These are phyloP conservation scores for Semicossyphus pulcher DNA, from an alignment of 2,113 vertebrate species.

Conservation along the genomic window DNA sequence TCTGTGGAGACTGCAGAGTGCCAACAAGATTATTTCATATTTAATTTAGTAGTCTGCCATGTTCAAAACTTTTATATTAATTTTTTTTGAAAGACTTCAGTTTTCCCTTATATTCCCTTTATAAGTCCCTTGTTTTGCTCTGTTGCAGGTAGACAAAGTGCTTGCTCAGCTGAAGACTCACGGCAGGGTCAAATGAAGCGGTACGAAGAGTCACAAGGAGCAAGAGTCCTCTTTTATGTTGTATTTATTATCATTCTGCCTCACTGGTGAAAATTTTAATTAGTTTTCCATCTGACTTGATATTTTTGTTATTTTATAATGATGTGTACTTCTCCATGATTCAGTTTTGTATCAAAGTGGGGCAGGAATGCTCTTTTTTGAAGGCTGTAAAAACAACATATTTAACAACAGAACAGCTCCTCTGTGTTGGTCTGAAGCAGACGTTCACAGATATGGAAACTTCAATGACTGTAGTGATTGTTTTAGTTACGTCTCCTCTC, in stretches of 20 bases:
- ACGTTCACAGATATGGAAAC: too few species aligned
- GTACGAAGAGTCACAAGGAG: neutral
- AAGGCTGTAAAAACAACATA: neutral
- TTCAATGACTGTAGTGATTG: too few species aligned
- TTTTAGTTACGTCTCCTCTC: too few species aligned
- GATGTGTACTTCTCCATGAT: neutral
- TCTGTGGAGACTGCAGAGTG: too few species aligned
- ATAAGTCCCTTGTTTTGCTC: neutral
- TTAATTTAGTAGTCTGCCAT: too few species aligned
- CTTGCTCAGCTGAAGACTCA: constrained; percentile 83
- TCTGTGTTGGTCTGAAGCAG: neutral
- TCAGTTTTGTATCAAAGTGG: neutral
- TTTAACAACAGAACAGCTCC: too few species aligned
- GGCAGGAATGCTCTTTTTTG: neutral
- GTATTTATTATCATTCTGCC: neutral
- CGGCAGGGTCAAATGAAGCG: constrained; percentile 55
- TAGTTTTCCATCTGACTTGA: neutral
- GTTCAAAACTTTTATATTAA: too few species aligned
- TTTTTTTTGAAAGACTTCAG: too few species aligned
- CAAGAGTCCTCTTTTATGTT: neutral
- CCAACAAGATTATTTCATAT: too few species aligned
- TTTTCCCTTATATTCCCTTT: too few species aligned
- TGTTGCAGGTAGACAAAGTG: constrained; percentile 85
- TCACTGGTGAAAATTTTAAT: constrained; percentile 4
- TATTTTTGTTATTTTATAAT: neutral